A percentile compares a stretch with the other conserved stretches of the same genome.
Conservation (phyloP, 2,113 vertebrate species). For the Gallinago undulata region DNA sequence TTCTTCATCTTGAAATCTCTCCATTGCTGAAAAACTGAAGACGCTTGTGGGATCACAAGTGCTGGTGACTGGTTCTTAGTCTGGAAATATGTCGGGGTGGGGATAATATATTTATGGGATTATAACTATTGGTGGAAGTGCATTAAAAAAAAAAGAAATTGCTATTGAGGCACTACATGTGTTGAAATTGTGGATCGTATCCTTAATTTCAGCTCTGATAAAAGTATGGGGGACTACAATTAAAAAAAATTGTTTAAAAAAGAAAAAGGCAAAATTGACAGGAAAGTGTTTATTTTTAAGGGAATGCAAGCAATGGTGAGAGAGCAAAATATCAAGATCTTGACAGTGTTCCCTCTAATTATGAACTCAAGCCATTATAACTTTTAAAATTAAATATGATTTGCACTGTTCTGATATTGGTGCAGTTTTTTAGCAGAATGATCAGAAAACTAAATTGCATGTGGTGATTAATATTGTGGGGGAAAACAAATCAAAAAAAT, state of each 20-base stretch:
- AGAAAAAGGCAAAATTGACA: slow-evolving; percentile 30
- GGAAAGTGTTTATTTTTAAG: slow-evolving; percentile 39
- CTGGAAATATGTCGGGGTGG: neutral
- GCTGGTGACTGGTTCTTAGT: slow-evolving; percentile 52
- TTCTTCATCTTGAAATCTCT: slow-evolving; percentile 61
- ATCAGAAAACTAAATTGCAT: slow-evolving; percentile 79
- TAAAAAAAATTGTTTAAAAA: neutral
- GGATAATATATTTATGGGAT: neutral
- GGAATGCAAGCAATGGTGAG: slow-evolving; percentile 74
- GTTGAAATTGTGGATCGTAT: slow-evolving; percentile 64
- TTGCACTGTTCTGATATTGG: slow-evolving; percentile 86
- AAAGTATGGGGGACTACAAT: slow-evolving; percentile 10
- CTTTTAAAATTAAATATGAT: slow-evolving; percentile 86
- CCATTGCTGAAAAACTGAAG: slow-evolving; percentile 70
- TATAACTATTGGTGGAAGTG: slow-evolving; percentile 15
- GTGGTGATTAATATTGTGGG: slow-evolving; percentile 72
- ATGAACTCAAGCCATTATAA: slow-evolving; percentile 85
- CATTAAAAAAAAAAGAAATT: slow-evolving; percentile 42
- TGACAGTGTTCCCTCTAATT: slow-evolving; percentile 83
- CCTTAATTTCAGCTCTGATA: slow-evolving; percentile 57
- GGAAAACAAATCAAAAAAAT: neutral
- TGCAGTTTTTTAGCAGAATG: slow-evolving; percentile 84
- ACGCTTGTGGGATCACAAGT: slow-evolving; percentile 74
- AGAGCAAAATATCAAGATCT: slow-evolving; percentile 67
- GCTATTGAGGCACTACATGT: slow-evolving; percentile 12